phyloP scores from a whole-genome alignment of 2,888 invertebrate genomes.

The Geophilus truncorum region DNA sequence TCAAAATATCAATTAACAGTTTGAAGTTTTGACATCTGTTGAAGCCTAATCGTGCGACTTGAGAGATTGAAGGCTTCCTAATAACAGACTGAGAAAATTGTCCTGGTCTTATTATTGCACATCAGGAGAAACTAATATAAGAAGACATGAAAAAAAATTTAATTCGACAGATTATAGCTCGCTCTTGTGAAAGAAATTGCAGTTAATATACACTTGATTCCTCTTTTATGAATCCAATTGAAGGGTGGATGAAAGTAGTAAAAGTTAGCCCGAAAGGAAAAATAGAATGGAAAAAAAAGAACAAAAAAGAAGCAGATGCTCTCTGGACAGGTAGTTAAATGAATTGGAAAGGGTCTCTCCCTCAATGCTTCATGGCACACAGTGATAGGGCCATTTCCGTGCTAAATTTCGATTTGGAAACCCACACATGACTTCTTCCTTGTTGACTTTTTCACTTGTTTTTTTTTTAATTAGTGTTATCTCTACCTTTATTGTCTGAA shows the following conservation, averaged over 20 bases:
- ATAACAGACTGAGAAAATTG: conserved; percentile 10
- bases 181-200: not conserved
- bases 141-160: not conserved
- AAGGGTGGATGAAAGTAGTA: not conserved
- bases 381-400: conserved; percentile 6
- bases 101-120: not conserved
- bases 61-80: conserved; percentile 24
- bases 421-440: conserved; percentile 12
- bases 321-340: conserved; percentile 5
- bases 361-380: not conserved
- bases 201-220: not conserved
- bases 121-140: conserved; percentile 7
- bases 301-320: not conserved
- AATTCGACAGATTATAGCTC: not conserved
- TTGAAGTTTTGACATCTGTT: conserved; percentile 11
- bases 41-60: not conserved
- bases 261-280: too few relatives aligned
- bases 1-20: not conserved
- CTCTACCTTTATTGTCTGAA: not conserved
- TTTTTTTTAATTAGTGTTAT: not conserved
- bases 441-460: not conserved
- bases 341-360: not conserved
- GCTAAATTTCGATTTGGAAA: not conserved
- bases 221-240: not conserved
- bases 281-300: not conserved